phyloP scores from a whole-genome alignment of 1,140 invertebrate genomes.

The Octopus sinensis region DNA sequence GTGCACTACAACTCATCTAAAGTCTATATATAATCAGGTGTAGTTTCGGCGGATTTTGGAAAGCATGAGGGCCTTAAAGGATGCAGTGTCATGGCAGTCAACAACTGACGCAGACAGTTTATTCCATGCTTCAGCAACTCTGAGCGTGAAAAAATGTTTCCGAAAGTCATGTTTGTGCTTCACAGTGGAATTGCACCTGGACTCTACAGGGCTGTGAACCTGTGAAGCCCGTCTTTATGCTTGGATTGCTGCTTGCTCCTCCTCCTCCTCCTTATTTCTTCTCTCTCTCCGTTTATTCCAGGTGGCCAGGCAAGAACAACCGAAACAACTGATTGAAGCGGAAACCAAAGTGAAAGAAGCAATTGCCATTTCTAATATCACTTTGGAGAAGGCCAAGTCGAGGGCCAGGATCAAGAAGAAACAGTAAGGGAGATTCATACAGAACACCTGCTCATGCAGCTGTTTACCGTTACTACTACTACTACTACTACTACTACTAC shows the following conservation, averaged over 20 bases:
- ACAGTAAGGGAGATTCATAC: conserved; percentile 26
- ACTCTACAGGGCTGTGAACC: neutral
- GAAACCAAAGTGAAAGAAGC: conserved; percentile 44
- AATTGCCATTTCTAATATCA: conserved; percentile 43
- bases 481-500: no score
- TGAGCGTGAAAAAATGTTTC: no score
- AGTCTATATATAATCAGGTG: no score
- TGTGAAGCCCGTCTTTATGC: neutral
- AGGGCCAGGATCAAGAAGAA: conserved; percentile 43
- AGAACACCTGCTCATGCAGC: no score
- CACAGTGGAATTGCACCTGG: neutral
- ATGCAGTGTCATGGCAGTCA: no score
- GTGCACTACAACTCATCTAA: no score
- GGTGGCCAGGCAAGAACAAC: conserved; percentile 44
- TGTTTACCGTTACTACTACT: no score
- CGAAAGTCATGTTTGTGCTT: neutral
- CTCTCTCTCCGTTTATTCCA: conserved; percentile 12
- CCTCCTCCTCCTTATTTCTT: neutral
- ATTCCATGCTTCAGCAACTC: no score
- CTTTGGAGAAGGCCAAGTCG: conserved; percentile 41
- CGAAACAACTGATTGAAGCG: conserved; percentile 39
- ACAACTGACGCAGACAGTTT: no score
- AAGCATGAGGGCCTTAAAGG: no score
- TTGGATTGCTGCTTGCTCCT: neutral
- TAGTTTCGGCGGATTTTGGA: no score